Evolutionary conservation across 2,888 invertebrate species (phyloP).

Genomic region (Villa cingulata): DNA sequence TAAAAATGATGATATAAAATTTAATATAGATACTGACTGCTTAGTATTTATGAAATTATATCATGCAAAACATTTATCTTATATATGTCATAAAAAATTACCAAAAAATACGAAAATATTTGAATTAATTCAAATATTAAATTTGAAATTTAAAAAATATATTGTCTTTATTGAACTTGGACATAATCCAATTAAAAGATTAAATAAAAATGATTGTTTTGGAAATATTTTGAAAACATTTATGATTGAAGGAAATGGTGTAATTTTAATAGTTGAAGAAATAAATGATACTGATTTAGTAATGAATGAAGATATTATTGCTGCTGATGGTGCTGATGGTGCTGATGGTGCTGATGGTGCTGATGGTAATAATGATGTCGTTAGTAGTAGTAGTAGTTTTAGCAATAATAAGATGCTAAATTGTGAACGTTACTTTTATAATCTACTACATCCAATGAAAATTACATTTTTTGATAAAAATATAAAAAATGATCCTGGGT

Average conservation of each 20-base stretch:
- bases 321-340: too few relatives aligned
- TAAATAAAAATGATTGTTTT: constrained; percentile 68
- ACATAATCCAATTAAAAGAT: constrained; percentile 73
- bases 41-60: constrained; percentile 51
- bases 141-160: constrained; percentile 78
- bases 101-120: constrained; percentile 71
- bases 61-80: constrained; percentile 79
- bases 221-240: constrained; percentile 52
- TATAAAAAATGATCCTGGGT: constrained; percentile 79
- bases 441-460: constrained; percentile 75
- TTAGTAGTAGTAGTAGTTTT: constrained; percentile 17
- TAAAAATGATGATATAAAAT: constrained; percentile 26
- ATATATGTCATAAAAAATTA: constrained; percentile 85
- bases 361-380: neutral
- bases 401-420: constrained; percentile 74
- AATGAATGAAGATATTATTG: too few relatives aligned
- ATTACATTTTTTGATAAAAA: constrained; percentile 94
- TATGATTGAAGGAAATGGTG: constrained; percentile 38
- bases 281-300: too few relatives aligned
- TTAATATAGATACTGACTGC: constrained; percentile 79
- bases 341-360: too few relatives aligned
- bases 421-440: constrained; percentile 87
- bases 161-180: constrained; percentile 90
- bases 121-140: constrained; percentile 75
- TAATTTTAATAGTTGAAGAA: constrained; percentile 93